A percentile compares a stretch with the other conserved stretches of the same genome.
phyloP scores from a whole-genome alignment of 1,140 invertebrate genomes.

The Eurosta solidaginis region DNA sequence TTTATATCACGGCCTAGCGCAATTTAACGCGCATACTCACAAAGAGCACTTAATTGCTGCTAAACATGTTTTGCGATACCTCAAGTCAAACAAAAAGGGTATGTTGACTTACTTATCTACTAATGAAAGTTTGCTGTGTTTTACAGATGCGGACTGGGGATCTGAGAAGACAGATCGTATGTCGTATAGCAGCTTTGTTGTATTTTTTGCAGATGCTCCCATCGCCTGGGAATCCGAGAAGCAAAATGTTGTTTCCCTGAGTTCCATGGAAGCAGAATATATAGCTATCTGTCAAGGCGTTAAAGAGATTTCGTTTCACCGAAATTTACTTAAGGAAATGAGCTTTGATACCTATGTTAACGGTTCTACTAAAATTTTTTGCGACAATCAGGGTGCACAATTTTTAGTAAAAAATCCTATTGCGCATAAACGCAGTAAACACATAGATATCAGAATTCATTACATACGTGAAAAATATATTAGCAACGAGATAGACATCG shows the following conservation, averaged over 20 bases:
- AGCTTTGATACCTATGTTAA: not conserved
- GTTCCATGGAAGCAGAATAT: conserved; percentile 60
- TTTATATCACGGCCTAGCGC: conserved; percentile 25
- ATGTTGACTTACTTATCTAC: not conserved
- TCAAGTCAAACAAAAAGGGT: conserved; percentile 8
- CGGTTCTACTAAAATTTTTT: not conserved
- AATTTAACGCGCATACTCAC: conserved; percentile 30
- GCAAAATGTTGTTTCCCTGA: conserved; percentile 41
- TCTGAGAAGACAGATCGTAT: conserved; percentile 32
- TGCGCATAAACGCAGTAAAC: not conserved
- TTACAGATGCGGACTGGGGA: conserved; percentile 45
- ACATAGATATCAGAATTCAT: conserved; percentile 4
- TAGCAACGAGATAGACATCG: not conserved
- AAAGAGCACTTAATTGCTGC: conserved; percentile 31
- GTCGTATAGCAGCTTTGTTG: not conserved
- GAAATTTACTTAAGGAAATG: conserved; percentile 44
- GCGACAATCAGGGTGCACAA: conserved; percentile 10
- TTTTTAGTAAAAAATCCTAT: conserved; percentile 1
- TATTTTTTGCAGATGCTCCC: not conserved
- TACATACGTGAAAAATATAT: not conserved
- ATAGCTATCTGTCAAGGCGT: conserved; percentile 55
- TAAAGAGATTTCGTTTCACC: conserved; percentile 56
- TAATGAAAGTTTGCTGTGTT: not conserved
- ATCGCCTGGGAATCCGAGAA: not conserved
- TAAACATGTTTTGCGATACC: conserved; percentile 33